phyloP scores from a whole-genome alignment of 1,140 invertebrate genomes.

The Aphidius ervi region DNA sequence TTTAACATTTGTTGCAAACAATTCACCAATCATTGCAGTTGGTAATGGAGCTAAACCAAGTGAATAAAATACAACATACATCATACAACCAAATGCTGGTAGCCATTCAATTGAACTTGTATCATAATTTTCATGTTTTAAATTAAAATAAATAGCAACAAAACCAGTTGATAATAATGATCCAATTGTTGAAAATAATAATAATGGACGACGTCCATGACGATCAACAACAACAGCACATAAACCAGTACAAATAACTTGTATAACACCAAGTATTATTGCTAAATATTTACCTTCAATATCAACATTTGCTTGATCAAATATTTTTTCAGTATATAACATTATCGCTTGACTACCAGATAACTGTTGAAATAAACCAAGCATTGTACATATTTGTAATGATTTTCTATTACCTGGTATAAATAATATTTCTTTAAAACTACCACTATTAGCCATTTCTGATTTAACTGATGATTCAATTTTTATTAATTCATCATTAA shows the following conservation, averaged over 20 bases:
- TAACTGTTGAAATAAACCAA: slow-evolving; percentile 68
- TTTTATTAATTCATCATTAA: slow-evolving; percentile 58
- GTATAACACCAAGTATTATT: slow-evolving; percentile 65
- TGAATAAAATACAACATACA: slow-evolving; percentile 64
- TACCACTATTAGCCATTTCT: slow-evolving; percentile 53
- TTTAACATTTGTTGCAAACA: slow-evolving; percentile 67
- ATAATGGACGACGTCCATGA: slow-evolving; percentile 61
- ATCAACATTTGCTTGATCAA: slow-evolving; percentile 55
- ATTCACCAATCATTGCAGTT: slow-evolving; percentile 66
- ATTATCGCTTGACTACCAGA: slow-evolving; percentile 69
- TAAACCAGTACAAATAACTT: slow-evolving; percentile 57
- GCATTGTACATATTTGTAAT: slow-evolving; percentile 59
- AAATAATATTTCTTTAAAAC: slow-evolving; percentile 55
- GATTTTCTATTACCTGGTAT: slow-evolving; percentile 59
- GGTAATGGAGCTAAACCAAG: slow-evolving; percentile 67
- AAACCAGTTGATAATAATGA: slow-evolving; percentile 45
- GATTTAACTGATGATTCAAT: slow-evolving; percentile 58
- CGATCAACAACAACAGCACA: slow-evolving; percentile 63
- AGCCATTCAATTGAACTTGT: slow-evolving; percentile 53
- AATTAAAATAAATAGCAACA: slow-evolving; percentile 56
- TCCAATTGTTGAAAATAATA: slow-evolving; percentile 59
- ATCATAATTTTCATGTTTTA: slow-evolving; percentile 48
- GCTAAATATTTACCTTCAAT: slow-evolving; percentile 53
- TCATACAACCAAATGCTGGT: slow-evolving; percentile 57
- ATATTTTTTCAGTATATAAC: slow-evolving; percentile 68